These are phyloP conservation scores for Mixornis gularis DNA, from an alignment of 2,113 vertebrate species.

Conservation along the genomic window DNA sequence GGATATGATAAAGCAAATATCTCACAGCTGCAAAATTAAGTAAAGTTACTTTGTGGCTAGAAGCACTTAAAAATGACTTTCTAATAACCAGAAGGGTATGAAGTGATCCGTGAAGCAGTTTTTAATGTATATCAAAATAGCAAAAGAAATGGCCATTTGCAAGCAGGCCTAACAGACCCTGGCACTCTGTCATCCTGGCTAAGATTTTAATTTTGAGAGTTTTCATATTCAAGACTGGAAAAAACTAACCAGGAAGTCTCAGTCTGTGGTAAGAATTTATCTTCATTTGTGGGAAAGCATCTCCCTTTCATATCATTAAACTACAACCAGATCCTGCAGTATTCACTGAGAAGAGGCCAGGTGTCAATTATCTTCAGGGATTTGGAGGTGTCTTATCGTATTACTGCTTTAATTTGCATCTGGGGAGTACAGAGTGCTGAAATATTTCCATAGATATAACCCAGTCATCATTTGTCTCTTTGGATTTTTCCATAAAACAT, in stretches of 20 bases:
- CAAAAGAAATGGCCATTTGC: neutral
- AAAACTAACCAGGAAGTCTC: neutral
- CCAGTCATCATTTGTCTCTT: neutral
- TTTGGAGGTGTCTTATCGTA: neutral
- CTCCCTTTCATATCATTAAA: neutral
- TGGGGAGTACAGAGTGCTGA: neutral
- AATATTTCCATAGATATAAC: rapidly evolving
- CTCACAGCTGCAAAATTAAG: neutral
- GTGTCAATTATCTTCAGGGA: neutral
- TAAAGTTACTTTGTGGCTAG: neutral
- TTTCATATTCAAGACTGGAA: neutral
- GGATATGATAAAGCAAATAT: neutral
- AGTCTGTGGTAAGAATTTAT: neutral
- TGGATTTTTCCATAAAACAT: neutral
- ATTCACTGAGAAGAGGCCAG: neutral
- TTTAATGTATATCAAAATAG: neutral
- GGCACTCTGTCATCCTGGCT: neutral
- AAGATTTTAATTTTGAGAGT: neutral
- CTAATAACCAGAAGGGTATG: neutral
- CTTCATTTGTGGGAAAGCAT: neutral
- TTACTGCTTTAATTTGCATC: neutral
- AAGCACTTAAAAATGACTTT: neutral
- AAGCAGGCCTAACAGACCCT: neutral
- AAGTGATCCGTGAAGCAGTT: neutral
- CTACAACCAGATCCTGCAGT: neutral